Base-by-base conservation (phyloP, 1,140 invertebrate species). In the Campodea augens region DNA sequence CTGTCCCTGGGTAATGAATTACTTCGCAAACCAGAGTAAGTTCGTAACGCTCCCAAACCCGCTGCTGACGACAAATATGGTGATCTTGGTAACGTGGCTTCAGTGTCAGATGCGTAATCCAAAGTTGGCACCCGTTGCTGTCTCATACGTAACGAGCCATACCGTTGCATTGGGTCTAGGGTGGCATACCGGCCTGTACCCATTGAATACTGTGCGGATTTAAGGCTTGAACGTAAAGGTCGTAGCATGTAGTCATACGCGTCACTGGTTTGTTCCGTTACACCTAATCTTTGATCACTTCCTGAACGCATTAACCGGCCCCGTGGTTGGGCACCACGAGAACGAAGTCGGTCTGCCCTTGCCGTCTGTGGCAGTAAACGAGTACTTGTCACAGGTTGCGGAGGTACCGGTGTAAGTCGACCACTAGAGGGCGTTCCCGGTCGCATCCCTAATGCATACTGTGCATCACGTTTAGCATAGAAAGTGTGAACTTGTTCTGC, bases 81-180 rank as follows among this genome's bases (percentile, higher is more conserved):
- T 29, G 77, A 74, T 47, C 80, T 69, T 15, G 77, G 73, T 15
- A 79, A 81, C 48, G 78, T 78, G 1, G 85, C 82, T 67, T 97
- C 91, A 0, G 90, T 93, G 57, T 96, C 91, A 13, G 89, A 93
- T 25, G 84, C 85, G 59, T 89, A 90, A 62, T 89, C 86, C 50
- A 89, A 65, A 38, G 78, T 77, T 20, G 74, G 69, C 48, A 81
- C 67, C 51, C 49, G 20, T 23, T 44, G 37, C 52, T 46, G 25
- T 51, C 51, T 27, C 43, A 45, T 24, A 49, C 53, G 47, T 50
- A 52, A 49, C 45, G 43, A 46, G 29, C 32, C 42, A 7, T 25
- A 24, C 15, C 19, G 36, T 32, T 47, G 46, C 24, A 37, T 43
- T 13, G 20, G 23, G 52, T 15, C 49, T 53, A 54, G 23, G 41